phyloP scores from a whole-genome alignment of 2,888 invertebrate species.

The Eretmocerus hayati region DNA sequence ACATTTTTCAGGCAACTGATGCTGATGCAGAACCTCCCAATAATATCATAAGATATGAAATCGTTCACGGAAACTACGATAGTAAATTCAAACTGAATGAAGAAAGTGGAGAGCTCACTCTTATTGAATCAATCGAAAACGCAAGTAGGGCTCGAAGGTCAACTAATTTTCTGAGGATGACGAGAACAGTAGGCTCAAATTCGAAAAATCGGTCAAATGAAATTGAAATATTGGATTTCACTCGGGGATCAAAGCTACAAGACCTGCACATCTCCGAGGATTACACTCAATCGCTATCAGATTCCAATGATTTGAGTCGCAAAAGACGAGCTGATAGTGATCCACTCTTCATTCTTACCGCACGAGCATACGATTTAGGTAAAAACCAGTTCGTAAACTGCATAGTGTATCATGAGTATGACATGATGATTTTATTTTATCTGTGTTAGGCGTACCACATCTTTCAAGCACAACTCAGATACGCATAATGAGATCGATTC shows the following conservation, averaged over 20 bases:
- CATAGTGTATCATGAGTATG: neutral
- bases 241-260: neutral
- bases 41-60: slow-evolving; percentile 77
- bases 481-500: slow-evolving; percentile 49
- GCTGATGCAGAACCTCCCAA: slow-evolving; percentile 78
- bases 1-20: slow-evolving; percentile 59
- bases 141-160: slow-evolving; percentile 6
- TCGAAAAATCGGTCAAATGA: slow-evolving; percentile 13
- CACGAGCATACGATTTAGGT: slow-evolving; percentile 77
- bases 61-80: slow-evolving; percentile 68
- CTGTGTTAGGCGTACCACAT: slow-evolving; percentile 68
- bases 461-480: slow-evolving; percentile 66
- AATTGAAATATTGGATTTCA: neutral
- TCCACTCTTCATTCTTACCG: slow-evolving; percentile 60
- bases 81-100: slow-evolving; percentile 70
- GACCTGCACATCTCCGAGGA: slow-evolving; percentile 12
- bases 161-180: slow-evolving; percentile 9
- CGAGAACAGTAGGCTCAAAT: neutral
- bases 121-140: slow-evolving; percentile 34
- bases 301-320: slow-evolving; percentile 31
- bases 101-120: slow-evolving; percentile 66
- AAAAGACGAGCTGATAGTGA: slow-evolving; percentile 50
- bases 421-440: neutral
- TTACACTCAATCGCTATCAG: slow-evolving; percentile 32
- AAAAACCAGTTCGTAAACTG: slow-evolving; percentile 11